Evolutionary conservation across 2,113 vertebrate genomes (phyloP), one percentile per base, ranked within the genome.

Genomic region (Lepisosteus osseus): DNA sequence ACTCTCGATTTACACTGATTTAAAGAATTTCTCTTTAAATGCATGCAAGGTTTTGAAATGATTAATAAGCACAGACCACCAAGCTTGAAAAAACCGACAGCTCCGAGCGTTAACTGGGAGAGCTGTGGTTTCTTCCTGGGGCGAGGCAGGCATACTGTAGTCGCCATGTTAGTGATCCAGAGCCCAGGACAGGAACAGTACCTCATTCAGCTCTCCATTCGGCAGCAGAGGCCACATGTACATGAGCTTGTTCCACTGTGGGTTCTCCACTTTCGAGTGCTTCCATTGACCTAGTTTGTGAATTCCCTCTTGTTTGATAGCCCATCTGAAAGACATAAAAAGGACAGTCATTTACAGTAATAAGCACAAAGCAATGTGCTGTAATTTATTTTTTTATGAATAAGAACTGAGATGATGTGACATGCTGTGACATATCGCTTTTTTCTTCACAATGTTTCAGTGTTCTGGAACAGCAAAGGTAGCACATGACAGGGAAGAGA

Each of bases 181-280:
- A 51, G 5, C 1, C 5, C 47, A 51, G 47, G 1, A 51, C 29
- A 51, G 47, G 47, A 51, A 51, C 9, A 51, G 70, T 65, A 78
- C 59, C 61, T 17, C 64, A 61, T 76, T 72, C 41, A 83, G 67
- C 56, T 80, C 54, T 65, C 78, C 70, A 0, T 59, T 79, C 72
- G 74, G 75, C 73, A 84, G 68, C 6, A 74, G 7, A 6, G 72
- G 73, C 74, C 78, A 82, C 74, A 76, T 57, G 44, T 68, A 82
- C 0, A 17, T 83, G 29, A 84, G 63, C 7, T 89, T 81, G 54
- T 83, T 86, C 86, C 80, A 84, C 1, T 79, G 70, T 14, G 75
- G 74, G 61, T 86, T 81, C 44, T 84, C 77, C 72, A 75, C 79
- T 79, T 72, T 79, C 45, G 74, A 86, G 55, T 65, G 54, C 43